Evolutionary conservation across 2,888 invertebrate genomes (phyloP).

Genomic region (Kuschelorhynchus macadamiae): DNA sequence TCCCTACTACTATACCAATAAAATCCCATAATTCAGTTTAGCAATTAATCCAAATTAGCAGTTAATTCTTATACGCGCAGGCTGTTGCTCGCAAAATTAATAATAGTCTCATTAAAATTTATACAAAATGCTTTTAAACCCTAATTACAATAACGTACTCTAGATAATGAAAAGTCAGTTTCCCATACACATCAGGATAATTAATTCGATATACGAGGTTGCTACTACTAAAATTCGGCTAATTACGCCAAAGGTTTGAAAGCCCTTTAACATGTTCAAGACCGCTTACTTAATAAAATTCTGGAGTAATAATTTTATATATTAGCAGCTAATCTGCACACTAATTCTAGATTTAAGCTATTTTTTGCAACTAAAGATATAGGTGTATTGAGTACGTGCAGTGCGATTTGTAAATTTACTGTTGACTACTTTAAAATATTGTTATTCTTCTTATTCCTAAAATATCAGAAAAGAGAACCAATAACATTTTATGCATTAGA

Average conservation of each 20-base stretch:
- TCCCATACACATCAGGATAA: conserved; percentile 43
- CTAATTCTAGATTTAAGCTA: not conserved
- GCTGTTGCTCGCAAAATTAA: conserved; percentile 37
- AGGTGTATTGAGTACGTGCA: too few species aligned
- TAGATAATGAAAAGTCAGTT: conserved; percentile 47
- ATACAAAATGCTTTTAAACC: conserved; percentile 46
- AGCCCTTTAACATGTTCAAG: conserved; percentile 3
- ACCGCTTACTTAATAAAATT: not conserved
- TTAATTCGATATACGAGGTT: conserved; percentile 39
- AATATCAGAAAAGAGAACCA: too few species aligned
- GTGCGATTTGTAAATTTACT: too few species aligned
- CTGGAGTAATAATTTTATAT: not conserved
- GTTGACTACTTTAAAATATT: too few species aligned
- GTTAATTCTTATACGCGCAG: conserved; percentile 31
- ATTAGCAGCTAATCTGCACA: not conserved
- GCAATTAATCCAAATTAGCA: conserved; percentile 39
- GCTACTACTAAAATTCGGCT: conserved; percentile 35
- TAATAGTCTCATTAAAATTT: conserved; percentile 48
- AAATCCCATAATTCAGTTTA: not conserved
- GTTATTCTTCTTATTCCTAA: too few species aligned
- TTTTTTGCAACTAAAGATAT: too few species aligned
- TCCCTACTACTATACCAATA: not conserved
- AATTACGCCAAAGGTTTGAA: conserved; percentile 33
- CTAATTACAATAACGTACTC: conserved; percentile 46
- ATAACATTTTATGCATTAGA: too few species aligned